These are phyloP conservation scores for Cuculus canorus DNA, from an alignment of 2,797 vertebrate genomes.

Conservation along the genomic window DNA sequence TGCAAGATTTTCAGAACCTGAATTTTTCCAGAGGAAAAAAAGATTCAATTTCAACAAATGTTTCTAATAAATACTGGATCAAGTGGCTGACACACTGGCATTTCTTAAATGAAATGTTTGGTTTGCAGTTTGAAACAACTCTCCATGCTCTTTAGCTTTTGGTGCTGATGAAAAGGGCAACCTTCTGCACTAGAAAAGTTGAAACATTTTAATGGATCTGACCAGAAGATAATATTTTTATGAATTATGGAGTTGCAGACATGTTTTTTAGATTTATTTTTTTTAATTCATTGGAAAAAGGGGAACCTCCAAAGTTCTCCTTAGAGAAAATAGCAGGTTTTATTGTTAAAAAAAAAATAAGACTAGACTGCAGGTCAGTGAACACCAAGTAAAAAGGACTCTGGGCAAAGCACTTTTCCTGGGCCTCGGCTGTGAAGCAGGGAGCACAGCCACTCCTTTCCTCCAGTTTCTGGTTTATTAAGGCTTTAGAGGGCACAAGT, in stretches of 20 bases:
- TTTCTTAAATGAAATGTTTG: constrained; percentile 29
- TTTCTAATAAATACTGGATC: constrained; percentile 37
- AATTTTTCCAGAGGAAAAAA: background rate
- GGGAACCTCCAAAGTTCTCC: background rate
- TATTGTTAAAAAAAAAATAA: background rate
- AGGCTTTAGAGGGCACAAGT: background rate
- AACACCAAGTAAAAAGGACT: background rate
- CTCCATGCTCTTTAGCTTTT: background rate
- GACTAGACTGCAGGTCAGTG: background rate
- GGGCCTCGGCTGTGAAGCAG: background rate
- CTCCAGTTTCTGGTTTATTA: background rate
- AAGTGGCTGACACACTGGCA: background rate
- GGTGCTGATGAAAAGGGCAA: background rate
- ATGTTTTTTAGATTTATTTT: background rate
- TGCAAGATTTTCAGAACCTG: background rate
- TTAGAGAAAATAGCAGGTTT: background rate
- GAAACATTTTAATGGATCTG: background rate
- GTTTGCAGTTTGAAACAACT: background rate
- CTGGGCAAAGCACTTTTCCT: background rate
- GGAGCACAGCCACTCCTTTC: background rate
- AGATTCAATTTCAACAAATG: background rate
- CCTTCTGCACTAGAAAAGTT: background rate
- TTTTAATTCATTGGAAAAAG: background rate
- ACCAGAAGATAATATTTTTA: background rate
- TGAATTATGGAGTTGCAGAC: background rate